Conservation (phyloP, 2,797 vertebrate species). For the Mus spretus region DNA sequence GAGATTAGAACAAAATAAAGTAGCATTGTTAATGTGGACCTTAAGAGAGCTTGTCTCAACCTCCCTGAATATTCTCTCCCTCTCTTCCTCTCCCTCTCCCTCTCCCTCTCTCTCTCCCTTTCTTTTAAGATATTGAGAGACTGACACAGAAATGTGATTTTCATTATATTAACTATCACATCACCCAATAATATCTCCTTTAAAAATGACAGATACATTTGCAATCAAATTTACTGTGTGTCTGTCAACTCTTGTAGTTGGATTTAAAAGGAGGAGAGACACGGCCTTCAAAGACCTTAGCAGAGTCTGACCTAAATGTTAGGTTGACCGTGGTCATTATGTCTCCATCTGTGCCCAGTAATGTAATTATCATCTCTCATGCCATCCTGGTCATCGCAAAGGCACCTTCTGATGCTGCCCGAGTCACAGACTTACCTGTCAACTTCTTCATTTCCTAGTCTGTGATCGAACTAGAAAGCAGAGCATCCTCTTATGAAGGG, state of each 20-base stretch:
- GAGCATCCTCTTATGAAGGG: neutral
- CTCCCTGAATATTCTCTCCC: neutral
- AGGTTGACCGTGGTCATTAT: conserved; percentile 49
- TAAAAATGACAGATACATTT: neutral
- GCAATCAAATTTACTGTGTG: neutral
- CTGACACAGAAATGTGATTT: neutral
- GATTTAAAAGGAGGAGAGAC: neutral
- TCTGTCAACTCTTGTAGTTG: neutral
- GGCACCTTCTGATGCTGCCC: conserved; percentile 20
- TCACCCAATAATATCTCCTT: neutral
- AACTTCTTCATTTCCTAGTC: conserved; percentile 11
- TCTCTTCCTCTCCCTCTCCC: neutral
- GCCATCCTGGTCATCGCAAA: neutral
- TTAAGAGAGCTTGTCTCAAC: neutral
- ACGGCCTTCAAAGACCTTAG: conserved; percentile 53
- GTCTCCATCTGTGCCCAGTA: neutral
- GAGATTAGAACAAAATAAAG: neutral
- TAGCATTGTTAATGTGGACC: too few species aligned
- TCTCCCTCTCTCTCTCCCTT: neutral
- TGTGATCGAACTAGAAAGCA: conserved; percentile 5
- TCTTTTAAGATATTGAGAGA: neutral
- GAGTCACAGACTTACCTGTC: conserved; percentile 62
- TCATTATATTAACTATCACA: neutral
- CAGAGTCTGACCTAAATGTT: conserved; percentile 69
- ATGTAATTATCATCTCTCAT: conserved; percentile 51